A percentile compares a stretch with the other conserved stretches of the same genome.
Evolutionary conservation across 2,797 vertebrate species (phyloP).

Genomic region (Lateolabrax maculatus): DNA sequence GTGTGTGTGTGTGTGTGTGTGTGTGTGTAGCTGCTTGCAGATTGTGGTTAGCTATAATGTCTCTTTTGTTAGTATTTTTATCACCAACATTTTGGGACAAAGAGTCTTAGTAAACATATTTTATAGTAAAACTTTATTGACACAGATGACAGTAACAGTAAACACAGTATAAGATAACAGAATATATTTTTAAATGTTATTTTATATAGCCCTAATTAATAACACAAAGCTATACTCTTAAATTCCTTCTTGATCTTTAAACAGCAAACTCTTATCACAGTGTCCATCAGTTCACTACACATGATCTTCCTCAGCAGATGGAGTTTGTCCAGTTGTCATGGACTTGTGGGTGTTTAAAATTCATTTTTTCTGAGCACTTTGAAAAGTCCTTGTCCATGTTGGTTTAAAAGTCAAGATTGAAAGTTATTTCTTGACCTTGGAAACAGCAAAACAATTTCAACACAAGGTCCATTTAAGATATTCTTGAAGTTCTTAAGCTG

Average conservation of each 20-base stretch:
- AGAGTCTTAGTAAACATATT: background rate
- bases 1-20: slow-evolving; percentile 8
- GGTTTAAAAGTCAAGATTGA: background rate
- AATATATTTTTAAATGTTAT: too few species aligned
- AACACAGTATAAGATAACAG: background rate
- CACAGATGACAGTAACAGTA: background rate
- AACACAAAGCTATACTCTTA: too few species aligned
- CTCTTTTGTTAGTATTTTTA: background rate
- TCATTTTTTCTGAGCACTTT: background rate
- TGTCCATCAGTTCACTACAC: background rate
- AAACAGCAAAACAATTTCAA: background rate
- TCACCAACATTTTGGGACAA: background rate
- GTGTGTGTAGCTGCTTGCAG: slow-evolving; percentile 2
- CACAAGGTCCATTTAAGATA: background rate
- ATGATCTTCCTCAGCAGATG: background rate
- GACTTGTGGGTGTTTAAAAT: background rate
- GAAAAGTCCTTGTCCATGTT: background rate
- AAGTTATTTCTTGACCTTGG: background rate
- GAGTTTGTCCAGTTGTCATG: background rate
- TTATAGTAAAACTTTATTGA: background rate
- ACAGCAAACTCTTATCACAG: background rate
- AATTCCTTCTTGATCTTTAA: too few species aligned
- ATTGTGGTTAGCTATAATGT: background rate
- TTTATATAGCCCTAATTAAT: too few species aligned
- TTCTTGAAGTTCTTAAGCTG: background rate